Evolutionary conservation across 1,140 invertebrate species (phyloP), one percentile per base, ranked within the genome.

Genomic region (Drosophila grimshawi): DNA sequence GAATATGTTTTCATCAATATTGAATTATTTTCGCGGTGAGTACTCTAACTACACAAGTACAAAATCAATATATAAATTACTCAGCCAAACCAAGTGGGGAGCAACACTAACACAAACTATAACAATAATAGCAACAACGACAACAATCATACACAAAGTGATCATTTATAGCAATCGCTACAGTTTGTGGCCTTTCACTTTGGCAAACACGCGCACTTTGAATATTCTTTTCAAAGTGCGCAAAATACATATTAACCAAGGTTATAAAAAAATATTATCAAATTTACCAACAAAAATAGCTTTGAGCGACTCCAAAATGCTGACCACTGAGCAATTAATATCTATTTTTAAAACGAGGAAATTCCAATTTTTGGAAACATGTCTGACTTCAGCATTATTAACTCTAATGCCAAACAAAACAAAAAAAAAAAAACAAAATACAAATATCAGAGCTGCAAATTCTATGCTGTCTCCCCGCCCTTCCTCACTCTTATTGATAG

Each of bases 1-100:
- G 98, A 99, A 94, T 99, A 99, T 93, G 98, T 98, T 37, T 99
- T 99, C 93, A 98, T 99, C 93, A 99, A 98, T 92, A 98, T 99
- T 81, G 98, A 99, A 92, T 94, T 99, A 7, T 98, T 98, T 91
- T 97, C 96, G 71, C 98, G 97, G 98, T 99, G 94, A 96, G 95
- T 92, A 71, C 51, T 19, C 19, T 19, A 56, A 57, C 10, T 39
- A 19, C 19, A 62, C 81, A 68, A 51, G 55, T 46, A 71, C 63
- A 57, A 62, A 69, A 69, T 32, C 61, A 55, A 68, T 69, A 63
- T 75, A 46, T 63, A 63, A 46, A 48, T 53, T 53, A 59, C 48
- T 53, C 37, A 29, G 53, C 59, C 4, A n/a, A 35, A 7, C 62
- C 52, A 65, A 71, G 63, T 65, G 32, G 52, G 43, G 37, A 27